Evolutionary conservation across 2,888 invertebrate genomes (phyloP), one percentile per base, ranked within the genome.

Genomic region (Barypeithes pellucidus): DNA sequence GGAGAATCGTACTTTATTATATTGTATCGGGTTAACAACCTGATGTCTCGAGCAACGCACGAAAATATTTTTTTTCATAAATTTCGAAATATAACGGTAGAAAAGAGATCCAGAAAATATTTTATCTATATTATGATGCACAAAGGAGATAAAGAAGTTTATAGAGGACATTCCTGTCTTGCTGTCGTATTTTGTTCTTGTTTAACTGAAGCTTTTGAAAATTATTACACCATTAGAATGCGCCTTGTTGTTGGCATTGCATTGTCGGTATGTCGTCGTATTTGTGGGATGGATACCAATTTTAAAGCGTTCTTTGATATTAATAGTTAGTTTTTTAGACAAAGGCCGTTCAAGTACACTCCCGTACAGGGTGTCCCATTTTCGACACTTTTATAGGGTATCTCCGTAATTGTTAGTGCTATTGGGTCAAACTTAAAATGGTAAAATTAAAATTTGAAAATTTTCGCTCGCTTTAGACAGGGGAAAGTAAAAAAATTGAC

Each of bases 131-230:
- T n/a, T 39, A n/a, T 8, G 16, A 24, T n/a, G 47, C 47, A 50
- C 50, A 11, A 50, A 24, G 24, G n/a, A 50, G 20, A 22, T 50
- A 50, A 20, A 9, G 5, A 47, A 47, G 47, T 47, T 47, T 47
- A 11, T 47, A n/a, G 9, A 47, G 11, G 29, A 29, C 29, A 29
- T 29, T 29, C 29, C 29, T 29, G 29, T 29, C 29, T 29, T 29
- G 2, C 8, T 29, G 29, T 29, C 29, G 9, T 5, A 45, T 45
- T 50, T 22, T 50, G 22, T 12, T n/a, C 5, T 22, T 50, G 50
- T 24, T 50, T 50, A 5, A 50, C 24, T 12, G 18, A 1, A 2
- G 47, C 11, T 20, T 47, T 47, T 47, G 3, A n/a, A 22, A 50
- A n/a, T 24, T 22, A 50, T 18, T 18, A 16, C 16, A 11, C 20